Evolutionary conservation across 2,113 vertebrate genomes (phyloP).

Genomic region (Cololabis saira): DNA sequence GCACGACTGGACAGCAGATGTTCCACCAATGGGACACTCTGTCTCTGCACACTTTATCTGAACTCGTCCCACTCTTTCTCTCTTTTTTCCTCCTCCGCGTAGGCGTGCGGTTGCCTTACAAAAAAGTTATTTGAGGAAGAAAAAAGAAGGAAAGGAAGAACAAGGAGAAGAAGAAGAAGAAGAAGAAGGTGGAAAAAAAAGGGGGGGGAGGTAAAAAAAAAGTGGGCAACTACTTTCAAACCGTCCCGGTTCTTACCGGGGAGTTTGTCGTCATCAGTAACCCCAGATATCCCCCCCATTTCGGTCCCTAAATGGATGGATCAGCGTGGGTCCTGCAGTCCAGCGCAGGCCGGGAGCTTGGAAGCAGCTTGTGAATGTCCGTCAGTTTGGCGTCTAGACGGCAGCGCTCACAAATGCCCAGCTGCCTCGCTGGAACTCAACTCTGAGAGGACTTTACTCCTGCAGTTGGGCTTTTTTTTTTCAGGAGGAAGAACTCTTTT

Average conservation of each 20-base stretch:
- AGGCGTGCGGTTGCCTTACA: constrained; percentile 50
- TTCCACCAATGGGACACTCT: constrained; percentile 64
- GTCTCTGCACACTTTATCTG: constrained; percentile 59
- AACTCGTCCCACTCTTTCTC: constrained; percentile 30
- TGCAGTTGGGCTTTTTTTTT: constrained; percentile 45
- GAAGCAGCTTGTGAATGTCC: constrained; percentile 70
- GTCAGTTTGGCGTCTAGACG: constrained; percentile 64
- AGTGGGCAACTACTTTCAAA: constrained; percentile 56
- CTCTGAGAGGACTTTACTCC: constrained; percentile 66
- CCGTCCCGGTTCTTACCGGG: constrained; percentile 61
- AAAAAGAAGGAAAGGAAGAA: constrained; percentile 31
- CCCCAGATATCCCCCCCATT: constrained; percentile 54
- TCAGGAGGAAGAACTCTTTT: constrained; percentile 31
- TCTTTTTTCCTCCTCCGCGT: constrained; percentile 5
- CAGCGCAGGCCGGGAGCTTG: constrained; percentile 79
- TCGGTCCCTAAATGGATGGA: constrained; percentile 81
- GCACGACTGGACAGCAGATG: constrained; percentile 76
- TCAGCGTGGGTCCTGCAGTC: constrained; percentile 76
- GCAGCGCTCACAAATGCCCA: constrained; percentile 68
- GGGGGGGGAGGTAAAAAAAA: not conserved
- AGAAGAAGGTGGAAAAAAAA: not conserved
- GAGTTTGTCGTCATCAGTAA: constrained; percentile 79
- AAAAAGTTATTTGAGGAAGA: constrained; percentile 37
- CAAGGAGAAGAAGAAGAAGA: constrained; percentile 3
- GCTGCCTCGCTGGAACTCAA: constrained; percentile 56